Percentiles rank a stretch among this genome's conserved stretches.
Conservation (phyloP, 2,797 vertebrate species). For the Galagoides demidoff region DNA sequence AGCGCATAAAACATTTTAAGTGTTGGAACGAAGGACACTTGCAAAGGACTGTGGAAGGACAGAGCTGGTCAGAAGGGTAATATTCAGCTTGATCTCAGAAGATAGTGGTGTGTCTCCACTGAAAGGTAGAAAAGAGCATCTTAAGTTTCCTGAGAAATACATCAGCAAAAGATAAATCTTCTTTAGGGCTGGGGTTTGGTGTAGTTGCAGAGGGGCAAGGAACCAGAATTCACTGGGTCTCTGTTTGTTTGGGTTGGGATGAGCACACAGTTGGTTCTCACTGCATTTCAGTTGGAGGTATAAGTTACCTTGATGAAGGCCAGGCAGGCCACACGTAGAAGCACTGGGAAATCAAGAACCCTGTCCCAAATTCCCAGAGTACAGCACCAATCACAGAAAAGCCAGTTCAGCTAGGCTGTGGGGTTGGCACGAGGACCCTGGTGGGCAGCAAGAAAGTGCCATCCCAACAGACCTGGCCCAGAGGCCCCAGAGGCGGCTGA, state of each 20-base stretch:
- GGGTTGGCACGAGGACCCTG: background rate
- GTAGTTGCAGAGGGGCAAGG: background rate
- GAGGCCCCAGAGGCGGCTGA: background rate
- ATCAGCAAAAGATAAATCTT: background rate
- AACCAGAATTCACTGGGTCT: background rate
- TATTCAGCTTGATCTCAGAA: background rate
- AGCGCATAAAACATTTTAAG: background rate
- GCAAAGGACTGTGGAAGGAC: background rate
- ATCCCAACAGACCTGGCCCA: background rate
- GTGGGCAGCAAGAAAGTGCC: fast-evolving
- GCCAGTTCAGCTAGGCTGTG: background rate
- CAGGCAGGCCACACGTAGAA: background rate
- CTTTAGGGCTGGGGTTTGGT: background rate
- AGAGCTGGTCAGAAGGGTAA: background rate
- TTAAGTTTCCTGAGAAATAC: background rate
- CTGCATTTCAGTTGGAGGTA: background rate
- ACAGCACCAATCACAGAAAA: background rate
- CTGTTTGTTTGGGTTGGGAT: background rate
- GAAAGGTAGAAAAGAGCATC: background rate
- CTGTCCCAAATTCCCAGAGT: background rate
- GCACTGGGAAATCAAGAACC: background rate
- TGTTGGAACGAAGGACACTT: background rate
- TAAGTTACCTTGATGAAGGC: background rate
- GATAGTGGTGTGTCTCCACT: background rate
- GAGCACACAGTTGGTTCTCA: background rate